Evolutionary conservation across 1,140 invertebrate genomes (phyloP).

Genomic region (Cydia amplana): DNA sequence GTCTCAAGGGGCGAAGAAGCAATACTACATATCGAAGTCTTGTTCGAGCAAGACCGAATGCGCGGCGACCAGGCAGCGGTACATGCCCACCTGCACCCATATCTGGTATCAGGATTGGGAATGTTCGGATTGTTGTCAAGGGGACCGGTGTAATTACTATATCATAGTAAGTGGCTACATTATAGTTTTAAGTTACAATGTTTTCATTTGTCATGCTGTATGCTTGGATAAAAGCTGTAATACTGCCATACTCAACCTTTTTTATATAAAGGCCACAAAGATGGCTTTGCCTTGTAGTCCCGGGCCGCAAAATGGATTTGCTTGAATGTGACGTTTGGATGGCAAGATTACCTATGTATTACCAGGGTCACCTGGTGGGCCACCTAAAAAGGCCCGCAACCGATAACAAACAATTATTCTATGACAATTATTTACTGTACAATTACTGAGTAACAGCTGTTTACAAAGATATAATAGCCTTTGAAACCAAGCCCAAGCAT

Average conservation of each 20-base stretch:
- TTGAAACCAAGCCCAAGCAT: not conserved
- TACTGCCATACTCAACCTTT: no score
- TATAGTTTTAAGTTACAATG: not conserved
- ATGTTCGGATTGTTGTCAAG: conserved; percentile 97
- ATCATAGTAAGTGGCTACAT: conserved; percentile 89
- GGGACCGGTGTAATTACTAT: conserved; percentile 98
- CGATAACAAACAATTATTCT: no score
- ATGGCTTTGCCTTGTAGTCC: no score
- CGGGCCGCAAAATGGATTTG: no score
- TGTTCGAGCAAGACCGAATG: conserved; percentile 93
- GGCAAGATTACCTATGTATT: no score
- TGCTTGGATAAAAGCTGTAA: not conserved
- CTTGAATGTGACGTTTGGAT: no score
- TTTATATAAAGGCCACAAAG: no score
- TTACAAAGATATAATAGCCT: no score
- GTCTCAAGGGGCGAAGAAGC: conserved; percentile 94
- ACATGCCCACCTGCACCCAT: conserved; percentile 91
- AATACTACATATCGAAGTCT: conserved; percentile 95
- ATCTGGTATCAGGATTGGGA: conserved; percentile 99
- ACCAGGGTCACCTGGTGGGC: no score
- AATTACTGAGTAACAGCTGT: no score
- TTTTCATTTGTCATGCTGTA: not conserved
- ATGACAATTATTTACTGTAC: no score
- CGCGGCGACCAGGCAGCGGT: conserved; percentile 82
- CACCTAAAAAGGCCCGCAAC: no score